A percentile compares a stretch with the other conserved stretches of the same genome.
phyloP scores from a whole-genome alignment of 92 coral and sea anemone genomes.

The Epizoanthus scotinus region DNA sequence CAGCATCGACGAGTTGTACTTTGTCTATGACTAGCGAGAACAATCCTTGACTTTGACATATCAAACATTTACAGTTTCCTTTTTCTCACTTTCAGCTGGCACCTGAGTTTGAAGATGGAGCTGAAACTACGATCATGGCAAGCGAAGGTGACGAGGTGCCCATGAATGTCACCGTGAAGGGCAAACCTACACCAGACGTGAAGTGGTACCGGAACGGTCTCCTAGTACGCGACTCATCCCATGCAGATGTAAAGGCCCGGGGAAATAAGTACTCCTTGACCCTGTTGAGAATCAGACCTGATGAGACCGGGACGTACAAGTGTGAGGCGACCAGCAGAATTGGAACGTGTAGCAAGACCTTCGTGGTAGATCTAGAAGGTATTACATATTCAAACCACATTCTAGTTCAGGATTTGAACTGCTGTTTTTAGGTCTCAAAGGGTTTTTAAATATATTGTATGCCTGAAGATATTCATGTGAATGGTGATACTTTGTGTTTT shows the following conservation, averaged over 20 bases:
- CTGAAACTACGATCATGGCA: conserved; percentile 47
- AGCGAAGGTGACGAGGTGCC: conserved; percentile 57
- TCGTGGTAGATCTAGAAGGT: conserved; percentile 62
- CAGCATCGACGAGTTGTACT: conserved; percentile 52
- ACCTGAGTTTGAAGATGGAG: conserved; percentile 67
- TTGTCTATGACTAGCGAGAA: conserved; percentile 59
- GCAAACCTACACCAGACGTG: conserved; percentile 66
- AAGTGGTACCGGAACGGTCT: conserved; percentile 64
- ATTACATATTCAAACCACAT: not conserved
- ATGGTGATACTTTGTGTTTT: too few species aligned
- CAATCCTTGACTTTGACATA: conserved; percentile 56
- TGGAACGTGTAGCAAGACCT: conserved; percentile 57
- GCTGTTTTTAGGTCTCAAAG: too few species aligned
- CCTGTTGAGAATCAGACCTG: conserved; percentile 53
- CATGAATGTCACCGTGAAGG: conserved; percentile 50
- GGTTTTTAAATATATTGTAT: too few species aligned
- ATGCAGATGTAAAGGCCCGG: conserved; percentile 48
- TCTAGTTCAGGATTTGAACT: too few species aligned
- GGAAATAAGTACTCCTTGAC: conserved; percentile 53
- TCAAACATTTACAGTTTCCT: too few species aligned
- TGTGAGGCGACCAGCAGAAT: conserved; percentile 64
- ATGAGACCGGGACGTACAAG: conserved; percentile 62
- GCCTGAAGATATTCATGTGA: too few species aligned
- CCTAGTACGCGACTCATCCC: conserved; percentile 51
- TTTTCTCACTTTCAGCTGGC: conserved; percentile 10